Percentiles rank a stretch among this genome's conserved stretches.
phyloP scores from a whole-genome alignment of 2,888 invertebrate genomes.

The Calameuta pallipes region DNA sequence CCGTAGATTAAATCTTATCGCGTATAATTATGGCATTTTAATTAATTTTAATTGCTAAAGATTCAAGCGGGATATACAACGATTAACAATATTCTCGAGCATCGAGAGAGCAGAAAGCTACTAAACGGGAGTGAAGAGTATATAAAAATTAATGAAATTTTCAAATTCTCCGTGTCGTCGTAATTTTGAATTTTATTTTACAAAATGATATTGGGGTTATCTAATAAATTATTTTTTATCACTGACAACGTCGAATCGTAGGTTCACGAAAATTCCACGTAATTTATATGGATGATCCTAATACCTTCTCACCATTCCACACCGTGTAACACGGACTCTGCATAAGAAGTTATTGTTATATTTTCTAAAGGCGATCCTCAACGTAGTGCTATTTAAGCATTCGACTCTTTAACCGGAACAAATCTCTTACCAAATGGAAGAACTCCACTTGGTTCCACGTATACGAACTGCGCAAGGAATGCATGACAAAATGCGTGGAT shows the following conservation, averaged over 20 bases:
- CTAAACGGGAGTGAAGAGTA: no score
- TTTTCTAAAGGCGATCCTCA: not conserved
- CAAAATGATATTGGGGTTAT: no score
- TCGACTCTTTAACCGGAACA: not conserved
- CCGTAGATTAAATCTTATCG: conserved; percentile 16
- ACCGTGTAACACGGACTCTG: not conserved
- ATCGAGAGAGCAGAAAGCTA: no score
- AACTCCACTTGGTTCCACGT: not conserved
- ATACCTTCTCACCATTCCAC: not conserved
- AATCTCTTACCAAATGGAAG: not conserved
- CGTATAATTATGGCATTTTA: conserved; percentile 20
- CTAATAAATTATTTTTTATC: not conserved
- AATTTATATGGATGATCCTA: not conserved
- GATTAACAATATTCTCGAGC: no score
- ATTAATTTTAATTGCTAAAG: conserved; percentile 20
- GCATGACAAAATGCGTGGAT: not conserved
- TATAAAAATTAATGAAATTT: no score
- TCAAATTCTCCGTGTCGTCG: no score
- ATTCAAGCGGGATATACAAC: not conserved
- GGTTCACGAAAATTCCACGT: not conserved
- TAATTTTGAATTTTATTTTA: no score
- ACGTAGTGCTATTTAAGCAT: not conserved
- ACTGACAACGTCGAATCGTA: not conserved
- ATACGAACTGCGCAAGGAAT: not conserved
- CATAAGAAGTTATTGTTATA: not conserved